Percentiles rank a stretch among this genome's conserved stretches.
These are phyloP conservation scores for Ondatra zibethicus DNA, from an alignment of 2,113 vertebrate genomes.

Conservation along the genomic window DNA sequence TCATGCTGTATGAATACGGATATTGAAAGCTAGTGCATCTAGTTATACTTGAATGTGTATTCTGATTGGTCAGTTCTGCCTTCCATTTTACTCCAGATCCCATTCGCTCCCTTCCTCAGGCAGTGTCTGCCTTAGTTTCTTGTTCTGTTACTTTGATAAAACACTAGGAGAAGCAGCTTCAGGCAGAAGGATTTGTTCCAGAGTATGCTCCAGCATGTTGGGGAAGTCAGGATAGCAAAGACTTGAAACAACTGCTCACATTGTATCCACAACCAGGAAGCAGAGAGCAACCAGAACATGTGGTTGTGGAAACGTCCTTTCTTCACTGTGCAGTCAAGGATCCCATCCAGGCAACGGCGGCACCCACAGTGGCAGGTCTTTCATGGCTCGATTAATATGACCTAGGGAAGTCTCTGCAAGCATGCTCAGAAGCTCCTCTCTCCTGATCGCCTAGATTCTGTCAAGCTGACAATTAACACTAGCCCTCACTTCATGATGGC, in stretches of 20 bases:
- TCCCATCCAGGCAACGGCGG: not conserved
- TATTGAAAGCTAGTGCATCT: not conserved
- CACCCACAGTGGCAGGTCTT: not conserved
- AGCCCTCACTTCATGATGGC: not conserved
- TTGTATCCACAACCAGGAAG: not conserved
- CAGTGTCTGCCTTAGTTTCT: not conserved
- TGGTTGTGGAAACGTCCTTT: too few species aligned
- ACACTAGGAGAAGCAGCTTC: not conserved
- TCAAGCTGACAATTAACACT: not conserved
- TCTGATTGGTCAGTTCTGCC: not conserved
- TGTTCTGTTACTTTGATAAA: not conserved
- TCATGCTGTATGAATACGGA: not conserved
- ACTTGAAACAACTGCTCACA: not conserved
- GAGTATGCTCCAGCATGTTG: too few species aligned
- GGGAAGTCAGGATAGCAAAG: too few species aligned
- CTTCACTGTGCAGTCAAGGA: not conserved
- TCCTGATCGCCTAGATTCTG: not conserved
- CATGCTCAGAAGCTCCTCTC: not conserved
- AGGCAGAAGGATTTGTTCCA: not conserved
- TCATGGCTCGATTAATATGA: not conserved
- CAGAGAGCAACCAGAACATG: too few species aligned
- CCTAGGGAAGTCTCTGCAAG: too few species aligned
- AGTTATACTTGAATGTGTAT: not conserved
- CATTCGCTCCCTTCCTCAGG: not conserved
- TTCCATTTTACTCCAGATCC: not conserved